Base-by-base conservation (phyloP, 2,797 vertebrate genomes). In the Takifugu ocellatus region DNA sequence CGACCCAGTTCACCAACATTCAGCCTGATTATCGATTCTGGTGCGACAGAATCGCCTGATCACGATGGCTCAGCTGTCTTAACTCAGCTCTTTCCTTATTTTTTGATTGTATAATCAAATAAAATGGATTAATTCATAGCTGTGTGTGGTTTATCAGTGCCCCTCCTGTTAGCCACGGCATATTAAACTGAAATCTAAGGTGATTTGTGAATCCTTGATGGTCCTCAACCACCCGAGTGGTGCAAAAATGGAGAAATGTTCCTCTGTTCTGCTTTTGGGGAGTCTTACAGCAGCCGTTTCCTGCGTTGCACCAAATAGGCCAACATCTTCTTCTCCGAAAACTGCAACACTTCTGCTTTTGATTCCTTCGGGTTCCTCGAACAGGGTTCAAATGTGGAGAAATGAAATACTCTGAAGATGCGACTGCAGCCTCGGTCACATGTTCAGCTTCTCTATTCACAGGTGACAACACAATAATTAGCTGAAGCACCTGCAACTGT, bases 61-160 rank as follows among this genome's bases (percentile, higher is more conserved):
- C 44, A 8, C 15, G 44, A n/a, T 7, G 44, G 44, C 7, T 10
- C 44, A 9, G 15, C 54, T 21, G 17, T 25, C 54, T 68, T 65
- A 52, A 51, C 63, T 67, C 54, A 70, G 68, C 68, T 65, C 49
- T 68, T 62, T 62, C 67, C 64, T 6, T 56, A 17, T 6, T 77
- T 74, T 78, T 75, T 74, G 63, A 76, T 77, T 74, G 64, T 84
- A 69, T 74, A 48, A 77, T 66, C 71, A 73, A 88, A 83, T 83
- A 85, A 87, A 74, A 66, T 69, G 48, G 66, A 83, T 83, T 75
- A 78, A 85, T 68, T 67, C 54, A 59, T 53, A 33, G 55, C 43
- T 44, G 45, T 52, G 57, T 5, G 26, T 12, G 24, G 15, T 21
- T 45, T 48, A 7, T 43, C 2, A 43, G 42, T 16, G 42, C 21